Evolutionary conservation across 2,797 vertebrate genomes (phyloP).

Genomic region (Nannoperca australis): DNA sequence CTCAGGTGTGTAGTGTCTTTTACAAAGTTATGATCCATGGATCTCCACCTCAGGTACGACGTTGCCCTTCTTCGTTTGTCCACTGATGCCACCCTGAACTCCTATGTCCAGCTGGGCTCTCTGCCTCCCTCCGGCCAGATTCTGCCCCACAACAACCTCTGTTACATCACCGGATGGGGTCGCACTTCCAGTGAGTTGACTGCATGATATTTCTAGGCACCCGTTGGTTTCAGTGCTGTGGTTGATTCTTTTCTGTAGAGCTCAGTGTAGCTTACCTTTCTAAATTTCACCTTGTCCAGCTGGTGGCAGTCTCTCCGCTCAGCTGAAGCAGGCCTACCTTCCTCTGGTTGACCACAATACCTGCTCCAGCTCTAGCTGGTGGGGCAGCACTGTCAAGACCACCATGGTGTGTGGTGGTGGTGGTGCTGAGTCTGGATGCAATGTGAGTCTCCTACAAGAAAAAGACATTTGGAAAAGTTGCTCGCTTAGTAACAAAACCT

Average conservation of each 20-base stretch:
- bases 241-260: not conserved
- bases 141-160: constrained; percentile 85
- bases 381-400: constrained; percentile 85
- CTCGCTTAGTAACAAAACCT: not conserved
- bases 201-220: not conserved
- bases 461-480: not conserved
- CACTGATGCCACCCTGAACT: constrained; percentile 79
- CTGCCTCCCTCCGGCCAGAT: constrained; percentile 81
- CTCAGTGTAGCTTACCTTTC: not conserved
- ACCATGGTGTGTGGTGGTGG: constrained; percentile 90
- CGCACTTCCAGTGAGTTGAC: constrained; percentile 85
- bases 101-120: constrained; percentile 82
- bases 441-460: constrained; percentile 72
- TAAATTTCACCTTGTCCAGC: constrained; percentile 65
- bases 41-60: constrained; percentile 72
- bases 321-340: constrained; percentile 88
- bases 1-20: not conserved
- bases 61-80: constrained; percentile 87
- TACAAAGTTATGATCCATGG: constrained; percentile 1
- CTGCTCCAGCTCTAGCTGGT: constrained; percentile 84
- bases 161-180: constrained; percentile 92
- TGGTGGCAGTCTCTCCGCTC: constrained; percentile 80
- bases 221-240: fast-evolving
- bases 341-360: constrained; percentile 81
- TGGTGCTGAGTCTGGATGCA: constrained; percentile 84